Base-by-base conservation (phyloP, 2,113 vertebrate species). In the Nesoenas mayeri region DNA sequence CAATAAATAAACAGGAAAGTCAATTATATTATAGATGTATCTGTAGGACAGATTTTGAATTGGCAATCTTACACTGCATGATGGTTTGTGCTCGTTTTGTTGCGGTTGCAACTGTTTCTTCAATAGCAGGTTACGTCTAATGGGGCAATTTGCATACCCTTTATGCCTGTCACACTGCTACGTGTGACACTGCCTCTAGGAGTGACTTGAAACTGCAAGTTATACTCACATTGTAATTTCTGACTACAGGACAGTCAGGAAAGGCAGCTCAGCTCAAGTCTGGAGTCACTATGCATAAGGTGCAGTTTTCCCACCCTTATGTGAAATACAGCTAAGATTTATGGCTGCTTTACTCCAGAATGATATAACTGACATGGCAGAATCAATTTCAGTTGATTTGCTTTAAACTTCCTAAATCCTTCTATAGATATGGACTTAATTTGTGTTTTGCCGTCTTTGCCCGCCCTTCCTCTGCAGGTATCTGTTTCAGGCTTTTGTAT, bases 121-220 rank as follows among this genome's bases (percentile, higher is more conserved):
- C 93, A 96, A 75, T 72, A 94, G 88, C 42, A 91, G 60, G 91
- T 88, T 89, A 78, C 0, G 0, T 79, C 79, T 97, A 97, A 97
- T 96, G 96, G 92, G 93, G 66, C 73, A 92, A 96, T 96, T 94
- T 97, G 91, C 95, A 96, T 96, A 91, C 26, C 50, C 58, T 87
- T 93, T 90, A 50, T 92, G 93, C 85, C 70, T 89, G 89, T 83
- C 91, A 65, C 91, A 66, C 48, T 85, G 84, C 81, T 90, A 66
- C 75, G 38, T 87, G 81, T 61, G 89, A 96, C 92, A 93, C 80
- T 77, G 89, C 65, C 81, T 92, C 56, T 83, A 87, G 60, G 51
- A 95, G 58, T 40, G 88, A 67, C 88, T 94, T 91, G 87, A 77
- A 95, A 94, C 88, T 13, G 47, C 54, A 79, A 79, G 48, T 67